A percentile compares a stretch with the other conserved stretches of the same genome.
Evolutionary conservation across 2,113 vertebrate species (phyloP).

Genomic region (Elaphurus davidianus): DNA sequence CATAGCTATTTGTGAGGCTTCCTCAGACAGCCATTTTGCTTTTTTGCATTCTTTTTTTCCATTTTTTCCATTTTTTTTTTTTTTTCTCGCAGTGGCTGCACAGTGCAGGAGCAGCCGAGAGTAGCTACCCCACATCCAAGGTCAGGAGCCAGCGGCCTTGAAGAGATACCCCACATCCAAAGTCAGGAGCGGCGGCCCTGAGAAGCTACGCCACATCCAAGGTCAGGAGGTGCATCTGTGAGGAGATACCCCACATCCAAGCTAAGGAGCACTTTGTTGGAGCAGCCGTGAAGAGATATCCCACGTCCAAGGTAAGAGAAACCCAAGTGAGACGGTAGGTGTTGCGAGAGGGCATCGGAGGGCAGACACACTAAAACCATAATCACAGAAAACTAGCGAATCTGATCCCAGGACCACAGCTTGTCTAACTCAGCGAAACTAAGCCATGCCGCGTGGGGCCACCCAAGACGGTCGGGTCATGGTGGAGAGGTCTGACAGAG

Average conservation of each 20-base stretch:
- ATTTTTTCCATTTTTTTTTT: background rate
- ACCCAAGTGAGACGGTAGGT: fast-evolving
- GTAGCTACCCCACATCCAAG: background rate
- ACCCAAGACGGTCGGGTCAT: background rate
- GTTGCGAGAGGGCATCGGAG: fast-evolving
- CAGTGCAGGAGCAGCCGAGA: fast-evolving
- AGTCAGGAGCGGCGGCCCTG: background rate
- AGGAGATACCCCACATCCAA: background rate
- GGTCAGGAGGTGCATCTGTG: fast-evolving
- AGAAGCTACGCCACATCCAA: background rate
- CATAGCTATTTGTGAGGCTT: background rate
- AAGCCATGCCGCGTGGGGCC: background rate
- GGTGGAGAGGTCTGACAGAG: background rate
- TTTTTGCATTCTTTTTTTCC: background rate
- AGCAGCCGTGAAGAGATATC: background rate
- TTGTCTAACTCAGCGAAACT: background rate
- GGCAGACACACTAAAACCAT: background rate
- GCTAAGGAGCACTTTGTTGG: background rate
- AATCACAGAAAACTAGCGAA: background rate
- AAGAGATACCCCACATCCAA: background rate
- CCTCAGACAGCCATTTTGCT: background rate
- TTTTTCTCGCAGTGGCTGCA: background rate
- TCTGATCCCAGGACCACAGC: background rate
- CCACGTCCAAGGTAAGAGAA: fast-evolving
- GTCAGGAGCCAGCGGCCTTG: background rate